Evolutionary conservation across 2,113 vertebrate genomes (phyloP).

Genomic region (Tylochromis polylepis): DNA sequence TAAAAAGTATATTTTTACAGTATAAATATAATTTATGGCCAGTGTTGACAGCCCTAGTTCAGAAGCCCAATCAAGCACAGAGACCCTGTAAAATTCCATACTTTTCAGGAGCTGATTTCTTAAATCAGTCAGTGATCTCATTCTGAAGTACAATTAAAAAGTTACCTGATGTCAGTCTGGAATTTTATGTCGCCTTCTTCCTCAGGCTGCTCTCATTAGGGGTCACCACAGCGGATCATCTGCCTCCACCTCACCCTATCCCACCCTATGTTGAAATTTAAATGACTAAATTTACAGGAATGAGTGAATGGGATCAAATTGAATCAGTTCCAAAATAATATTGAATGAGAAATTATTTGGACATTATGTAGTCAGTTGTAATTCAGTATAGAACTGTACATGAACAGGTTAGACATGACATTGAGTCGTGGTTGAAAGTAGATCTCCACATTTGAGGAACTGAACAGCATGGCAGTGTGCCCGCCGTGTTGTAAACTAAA

Average conservation of each 20-base stretch:
- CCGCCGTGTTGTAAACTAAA: conserved; percentile 48
- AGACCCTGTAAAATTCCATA: background rate
- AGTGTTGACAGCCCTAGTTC: background rate
- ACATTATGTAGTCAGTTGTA: background rate
- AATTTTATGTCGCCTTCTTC: background rate
- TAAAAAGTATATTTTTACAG: background rate
- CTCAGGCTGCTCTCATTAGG: fast-evolving
- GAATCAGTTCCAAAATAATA: background rate
- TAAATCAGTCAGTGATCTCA: background rate
- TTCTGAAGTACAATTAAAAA: background rate
- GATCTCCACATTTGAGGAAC: conserved; percentile 9
- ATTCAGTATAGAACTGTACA: background rate
- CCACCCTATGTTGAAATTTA: background rate
- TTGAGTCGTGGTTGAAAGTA: conserved; percentile 11
- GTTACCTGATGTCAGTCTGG: background rate
- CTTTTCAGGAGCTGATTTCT: background rate
- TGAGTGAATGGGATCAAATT: background rate
- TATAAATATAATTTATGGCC: background rate
- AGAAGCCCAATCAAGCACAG: fast-evolving
- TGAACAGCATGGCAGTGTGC: conserved; percentile 9
- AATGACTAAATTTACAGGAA: fast-evolving
- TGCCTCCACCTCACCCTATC: fast-evolving
- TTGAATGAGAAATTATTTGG: background rate
- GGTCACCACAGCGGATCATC: background rate
- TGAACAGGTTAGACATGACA: background rate